Base-by-base conservation (phyloP, 2,797 vertebrate species). In the Cygnus olor region DNA sequence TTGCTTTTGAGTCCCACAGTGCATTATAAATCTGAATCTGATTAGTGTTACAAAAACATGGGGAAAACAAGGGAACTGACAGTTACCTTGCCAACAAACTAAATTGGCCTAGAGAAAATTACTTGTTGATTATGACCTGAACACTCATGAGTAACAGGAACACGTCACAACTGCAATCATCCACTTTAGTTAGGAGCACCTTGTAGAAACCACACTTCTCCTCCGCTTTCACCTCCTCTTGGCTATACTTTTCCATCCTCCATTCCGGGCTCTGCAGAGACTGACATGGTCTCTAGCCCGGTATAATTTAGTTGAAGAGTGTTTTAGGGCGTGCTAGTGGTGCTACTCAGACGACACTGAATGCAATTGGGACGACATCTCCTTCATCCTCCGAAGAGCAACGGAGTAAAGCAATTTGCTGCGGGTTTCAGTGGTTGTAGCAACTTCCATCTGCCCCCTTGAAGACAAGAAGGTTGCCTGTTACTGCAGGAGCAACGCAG, bases 81-180 rank as follows among this genome's bases (percentile, higher is more conserved):
- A 49, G 28, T n/a, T 49, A 60, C 49, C n/a, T 85, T 82, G 90
- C 40, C 60, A 70, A 56, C 40, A 77, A 72, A 51, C 5, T 58
- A 79, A 58, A 60, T 9, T 7, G 16, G 14, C 51, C 49, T 56
- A 45, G 14, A 63, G 36, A 70, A 65, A 84, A 76, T 16, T 28
- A 42, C 14, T 25, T 42, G 11, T 60, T 24, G 51, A 54, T 22
- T 44, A 24, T 30, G 11, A 76, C 38, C 12, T 40, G 22, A 80
- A 92, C 20, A 34, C 42, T 66, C 11, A 11, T 25, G 54, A 45
- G 8, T 57, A 56, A 60, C 8, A 53, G 60, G 21, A 87, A 76
- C 16, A 47, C 1, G 0, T 14, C 0, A 0, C 42, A 73, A 58
- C 34, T 63, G 38, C 45, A 71, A 27, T 1, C 3, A 74, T 20